A percentile compares a stretch with the other conserved stretches of the same genome.
These are phyloP conservation scores for Varanus komodoensis DNA, from an alignment of 2,113 vertebrate genomes.

Conservation along the genomic window DNA sequence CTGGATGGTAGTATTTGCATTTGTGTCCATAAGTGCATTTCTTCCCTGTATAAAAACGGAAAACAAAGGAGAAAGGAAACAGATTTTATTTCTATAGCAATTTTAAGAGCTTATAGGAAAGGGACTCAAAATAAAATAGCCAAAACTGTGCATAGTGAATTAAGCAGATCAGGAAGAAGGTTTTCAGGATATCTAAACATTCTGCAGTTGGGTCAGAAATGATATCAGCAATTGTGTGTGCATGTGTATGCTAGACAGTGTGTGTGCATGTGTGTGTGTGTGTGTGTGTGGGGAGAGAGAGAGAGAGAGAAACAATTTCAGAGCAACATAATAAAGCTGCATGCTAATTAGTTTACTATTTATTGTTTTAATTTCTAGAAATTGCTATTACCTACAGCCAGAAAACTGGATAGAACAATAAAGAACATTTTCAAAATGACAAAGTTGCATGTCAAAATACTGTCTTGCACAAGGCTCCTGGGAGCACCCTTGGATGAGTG, in stretches of 20 bases:
- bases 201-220: background rate
- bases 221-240: background rate
- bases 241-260: background rate
- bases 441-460: background rate
- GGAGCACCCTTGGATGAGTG: background rate
- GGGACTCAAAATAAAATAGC: background rate
- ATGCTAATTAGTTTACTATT: background rate
- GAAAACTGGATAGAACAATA: background rate
- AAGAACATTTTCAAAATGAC: background rate
- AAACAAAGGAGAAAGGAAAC: background rate
- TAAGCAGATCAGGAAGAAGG: background rate
- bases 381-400: background rate
- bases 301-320: background rate
- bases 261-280: background rate
- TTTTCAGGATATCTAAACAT: background rate
- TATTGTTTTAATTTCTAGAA: background rate
- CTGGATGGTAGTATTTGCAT: conserved; percentile 98
- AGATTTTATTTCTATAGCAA: background rate
- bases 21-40: conserved; percentile 99
- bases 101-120: background rate
- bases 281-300: background rate
- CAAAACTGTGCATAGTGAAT: background rate
- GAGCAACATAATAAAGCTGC: background rate
- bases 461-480: background rate
- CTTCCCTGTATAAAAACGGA: conserved; percentile 82